Evolutionary conservation across 53 echinoderm and acorn worm genomes (phyloP).

Genomic region (Luidia sarsii): DNA sequence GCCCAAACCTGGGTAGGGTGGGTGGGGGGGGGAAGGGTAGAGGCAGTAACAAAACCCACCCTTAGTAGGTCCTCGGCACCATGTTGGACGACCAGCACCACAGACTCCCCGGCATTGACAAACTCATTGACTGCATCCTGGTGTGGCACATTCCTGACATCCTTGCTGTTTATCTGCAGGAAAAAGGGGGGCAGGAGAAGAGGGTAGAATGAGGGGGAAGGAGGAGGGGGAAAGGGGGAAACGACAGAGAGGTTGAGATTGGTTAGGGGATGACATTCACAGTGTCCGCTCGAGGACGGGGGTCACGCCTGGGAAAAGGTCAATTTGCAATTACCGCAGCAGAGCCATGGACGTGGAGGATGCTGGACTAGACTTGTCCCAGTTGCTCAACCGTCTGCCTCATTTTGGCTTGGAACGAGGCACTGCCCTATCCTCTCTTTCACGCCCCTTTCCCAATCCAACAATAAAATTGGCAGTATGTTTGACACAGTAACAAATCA

Average conservation of each 20-base stretch:
- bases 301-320: constrained; percentile 27
- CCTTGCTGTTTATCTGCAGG: constrained; percentile 79
- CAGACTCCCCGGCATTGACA: constrained; percentile 80
- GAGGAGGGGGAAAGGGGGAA: background rate
- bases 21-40: background rate
- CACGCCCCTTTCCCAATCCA: no score
- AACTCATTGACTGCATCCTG: constrained; percentile 89
- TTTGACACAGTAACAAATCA: no score
- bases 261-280: background rate
- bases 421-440: no score
- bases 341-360: no score
- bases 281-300: background rate
- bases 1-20: constrained; percentile 9
- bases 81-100: constrained; percentile 78
- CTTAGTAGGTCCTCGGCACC: constrained; percentile 70
- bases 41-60: constrained; percentile 16
- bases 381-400: no score
- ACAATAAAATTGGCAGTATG: no score
- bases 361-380: background rate
- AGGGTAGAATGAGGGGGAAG: background rate
- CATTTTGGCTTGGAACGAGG: no score
- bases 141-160: constrained; percentile 83
- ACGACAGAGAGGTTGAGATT: no score
- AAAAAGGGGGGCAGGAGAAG: background rate
- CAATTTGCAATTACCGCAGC: constrained; percentile 39